A percentile compares a stretch with the other conserved stretches of the same genome.
phyloP scores from a whole-genome alignment of 2,888 invertebrate genomes.

The Lasioglossum lativentre region DNA sequence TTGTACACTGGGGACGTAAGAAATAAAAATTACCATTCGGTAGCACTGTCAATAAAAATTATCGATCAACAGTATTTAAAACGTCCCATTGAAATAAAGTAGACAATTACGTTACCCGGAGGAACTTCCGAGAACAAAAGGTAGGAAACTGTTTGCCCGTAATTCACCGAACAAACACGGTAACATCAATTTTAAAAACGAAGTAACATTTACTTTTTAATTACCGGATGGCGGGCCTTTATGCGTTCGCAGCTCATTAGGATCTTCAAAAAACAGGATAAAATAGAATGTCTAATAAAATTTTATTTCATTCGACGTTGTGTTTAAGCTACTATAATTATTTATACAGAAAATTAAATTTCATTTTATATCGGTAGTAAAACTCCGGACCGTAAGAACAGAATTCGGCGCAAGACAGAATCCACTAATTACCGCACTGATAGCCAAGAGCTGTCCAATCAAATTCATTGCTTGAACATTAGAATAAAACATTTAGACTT shows the following conservation, averaged over 20 bases:
- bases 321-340: background rate
- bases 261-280: background rate
- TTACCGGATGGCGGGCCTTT: background rate
- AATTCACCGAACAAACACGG: background rate
- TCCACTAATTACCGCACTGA: background rate
- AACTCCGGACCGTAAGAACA: background rate
- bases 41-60: background rate
- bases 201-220: background rate
- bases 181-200: background rate
- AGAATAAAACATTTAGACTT: background rate
- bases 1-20: background rate
- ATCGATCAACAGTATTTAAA: background rate
- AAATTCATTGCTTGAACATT: background rate
- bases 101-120: background rate
- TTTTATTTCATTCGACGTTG: background rate
- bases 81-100: background rate
- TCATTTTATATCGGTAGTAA: background rate
- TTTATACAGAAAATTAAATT: background rate
- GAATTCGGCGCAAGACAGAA: background rate
- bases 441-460: conserved; percentile 11
- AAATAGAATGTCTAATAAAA: background rate
- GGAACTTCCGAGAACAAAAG: background rate
- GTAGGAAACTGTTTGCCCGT: background rate
- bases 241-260: background rate
- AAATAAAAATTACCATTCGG: background rate